phyloP scores from a whole-genome alignment of 2,888 invertebrate species.

The Fissipunctia ypsillon region DNA sequence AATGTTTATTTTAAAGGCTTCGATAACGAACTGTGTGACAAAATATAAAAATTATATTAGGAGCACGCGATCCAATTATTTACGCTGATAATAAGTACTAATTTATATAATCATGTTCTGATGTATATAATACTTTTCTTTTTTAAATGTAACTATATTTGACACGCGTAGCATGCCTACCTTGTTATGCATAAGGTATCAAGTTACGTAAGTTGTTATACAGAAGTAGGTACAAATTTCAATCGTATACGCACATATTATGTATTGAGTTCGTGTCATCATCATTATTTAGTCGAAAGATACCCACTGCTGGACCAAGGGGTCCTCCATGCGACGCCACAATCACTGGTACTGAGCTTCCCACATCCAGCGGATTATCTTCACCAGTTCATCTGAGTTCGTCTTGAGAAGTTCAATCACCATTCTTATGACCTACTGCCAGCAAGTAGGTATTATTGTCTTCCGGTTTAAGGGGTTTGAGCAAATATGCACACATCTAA shows the following conservation, averaged over 20 bases:
- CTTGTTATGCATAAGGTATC: slow-evolving; percentile 8
- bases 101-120: slow-evolving; percentile 39
- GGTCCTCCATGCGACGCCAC: background rate
- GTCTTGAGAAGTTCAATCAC: background rate
- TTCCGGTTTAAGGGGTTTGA: background rate
- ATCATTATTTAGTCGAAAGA: background rate
- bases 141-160: slow-evolving; percentile 36
- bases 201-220: slow-evolving; percentile 3
- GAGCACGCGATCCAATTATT: slow-evolving; percentile 39
- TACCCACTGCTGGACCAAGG: too few species aligned
- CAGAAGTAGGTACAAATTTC: background rate
- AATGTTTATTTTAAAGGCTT: slow-evolving; percentile 4
- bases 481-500: background rate
- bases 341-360: background rate
- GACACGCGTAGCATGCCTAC: slow-evolving; percentile 3
- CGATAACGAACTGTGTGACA: slow-evolving; percentile 31
- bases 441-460: too few species aligned
- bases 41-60: slow-evolving; percentile 31
- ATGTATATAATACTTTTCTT: slow-evolving; percentile 16
- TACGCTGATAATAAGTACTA: slow-evolving; percentile 55
- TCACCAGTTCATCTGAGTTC: background rate
- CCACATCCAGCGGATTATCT: background rate
- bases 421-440: too few species aligned
- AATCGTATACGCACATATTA: background rate
- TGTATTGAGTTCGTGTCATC: background rate